These are phyloP conservation scores for Lasioglossum pauxillum DNA, from an alignment of 2,888 invertebrate species.

Conservation along the genomic window DNA sequence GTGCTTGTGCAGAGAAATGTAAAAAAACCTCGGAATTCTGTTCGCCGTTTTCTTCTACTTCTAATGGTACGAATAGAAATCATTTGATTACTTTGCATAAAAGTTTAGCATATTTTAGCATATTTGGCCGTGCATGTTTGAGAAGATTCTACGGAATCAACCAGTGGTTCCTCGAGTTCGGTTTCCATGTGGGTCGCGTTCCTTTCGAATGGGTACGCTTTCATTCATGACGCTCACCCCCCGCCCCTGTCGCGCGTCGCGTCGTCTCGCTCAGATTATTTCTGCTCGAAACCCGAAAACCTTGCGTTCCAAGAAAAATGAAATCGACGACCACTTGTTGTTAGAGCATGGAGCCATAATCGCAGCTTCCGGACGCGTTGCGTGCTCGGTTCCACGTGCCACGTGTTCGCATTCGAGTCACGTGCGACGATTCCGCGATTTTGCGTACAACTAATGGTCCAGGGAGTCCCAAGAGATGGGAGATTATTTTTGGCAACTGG, in stretches of 20 bases:
- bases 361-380: conserved; percentile 18
- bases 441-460: conserved; percentile 18
- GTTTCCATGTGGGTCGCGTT: conserved; percentile 46
- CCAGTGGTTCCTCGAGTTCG: neutral
- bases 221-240: conserved; percentile 28
- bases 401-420: conserved; percentile 24
- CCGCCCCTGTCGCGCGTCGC: neutral
- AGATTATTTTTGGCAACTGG: neutral
- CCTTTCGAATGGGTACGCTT: conserved; percentile 43
- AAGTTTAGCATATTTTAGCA: too few species aligned
- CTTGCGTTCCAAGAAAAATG: conserved; percentile 6
- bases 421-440: conserved; percentile 12
- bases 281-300: neutral
- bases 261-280: neutral
- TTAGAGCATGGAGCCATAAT: conserved; percentile 32
- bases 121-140: neutral
- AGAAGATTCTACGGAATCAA: neutral
- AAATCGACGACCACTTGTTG: conserved; percentile 3
- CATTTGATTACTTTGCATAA: neutral
- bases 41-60: neutral
- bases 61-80: neutral
- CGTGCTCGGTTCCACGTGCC: conserved; percentile 39
- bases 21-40: neutral
- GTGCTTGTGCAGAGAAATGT: neutral
- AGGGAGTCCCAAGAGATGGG: neutral